phyloP scores from a whole-genome alignment of 2,888 invertebrate genomes.

The Perizoma flavofasciatum region DNA sequence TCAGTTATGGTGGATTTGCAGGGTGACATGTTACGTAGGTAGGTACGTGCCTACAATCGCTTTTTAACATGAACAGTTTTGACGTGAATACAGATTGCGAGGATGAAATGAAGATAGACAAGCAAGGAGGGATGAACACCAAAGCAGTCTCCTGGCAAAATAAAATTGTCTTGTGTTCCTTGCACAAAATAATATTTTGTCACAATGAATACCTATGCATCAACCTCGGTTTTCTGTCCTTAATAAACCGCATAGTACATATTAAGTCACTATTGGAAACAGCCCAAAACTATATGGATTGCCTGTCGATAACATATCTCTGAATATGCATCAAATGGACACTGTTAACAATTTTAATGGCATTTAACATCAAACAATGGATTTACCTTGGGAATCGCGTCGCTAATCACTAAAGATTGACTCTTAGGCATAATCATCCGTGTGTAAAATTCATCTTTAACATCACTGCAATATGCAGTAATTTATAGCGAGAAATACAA shows the following conservation, averaged over 20 bases:
- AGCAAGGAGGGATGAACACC: no score
- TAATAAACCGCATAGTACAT: no score
- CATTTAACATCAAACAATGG: constrained; percentile 4
- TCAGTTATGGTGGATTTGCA: constrained; percentile 23
- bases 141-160: no score
- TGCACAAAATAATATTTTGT: no score
- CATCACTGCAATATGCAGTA: constrained; percentile 8
- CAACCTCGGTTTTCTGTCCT: no score
- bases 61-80: constrained; percentile 8
- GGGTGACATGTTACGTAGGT: constrained; percentile 19
- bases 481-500: constrained; percentile 7
- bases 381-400: constrained; percentile 8
- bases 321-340: not conserved
- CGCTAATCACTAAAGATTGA: not conserved
- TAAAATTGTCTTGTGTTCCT: no score
- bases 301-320: constrained; percentile 1
- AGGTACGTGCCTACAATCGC: constrained; percentile 1
- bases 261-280: not conserved
- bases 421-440: not conserved
- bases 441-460: constrained; percentile 1
- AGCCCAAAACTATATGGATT: not conserved
- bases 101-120: no score
- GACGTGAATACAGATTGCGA: not conserved
- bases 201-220: no score
- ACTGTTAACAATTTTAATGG: constrained; percentile 1